These are phyloP conservation scores for Pseudomyrmex dendroicus DNA, from an alignment of 1,140 invertebrate species.

Conservation along the genomic window DNA sequence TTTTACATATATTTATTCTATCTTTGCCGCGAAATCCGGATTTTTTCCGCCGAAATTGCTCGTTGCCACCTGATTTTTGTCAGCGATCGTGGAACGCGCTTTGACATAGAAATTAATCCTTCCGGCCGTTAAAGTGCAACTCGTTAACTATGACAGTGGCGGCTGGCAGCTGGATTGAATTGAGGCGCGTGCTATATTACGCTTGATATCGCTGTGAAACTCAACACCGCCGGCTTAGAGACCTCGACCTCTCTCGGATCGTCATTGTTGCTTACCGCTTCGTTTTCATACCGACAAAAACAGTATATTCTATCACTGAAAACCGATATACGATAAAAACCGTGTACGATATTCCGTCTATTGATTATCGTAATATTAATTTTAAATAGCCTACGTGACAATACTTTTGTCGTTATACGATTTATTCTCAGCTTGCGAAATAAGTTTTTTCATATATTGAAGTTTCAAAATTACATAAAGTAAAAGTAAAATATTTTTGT, in stretches of 20 bases:
- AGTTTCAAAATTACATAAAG: neutral
- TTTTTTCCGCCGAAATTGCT: conserved; percentile 18
- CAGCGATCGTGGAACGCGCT: conserved; percentile 46
- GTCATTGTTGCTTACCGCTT: conserved; percentile 63
- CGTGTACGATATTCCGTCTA: conserved; percentile 16
- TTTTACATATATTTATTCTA: no score
- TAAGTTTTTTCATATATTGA: neutral
- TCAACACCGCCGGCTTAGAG: conserved; percentile 72
- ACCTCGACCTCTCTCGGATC: conserved; percentile 70
- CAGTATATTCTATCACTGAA: conserved; percentile 50
- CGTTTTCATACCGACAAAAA: conserved; percentile 53
- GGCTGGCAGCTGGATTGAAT: conserved; percentile 75
- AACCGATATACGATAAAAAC: conserved; percentile 31
- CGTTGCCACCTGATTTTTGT: conserved; percentile 60
- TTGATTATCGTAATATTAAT: neutral
- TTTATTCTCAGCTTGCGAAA: neutral
- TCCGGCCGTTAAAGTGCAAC: conserved; percentile 70
- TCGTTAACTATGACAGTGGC: conserved; percentile 66
- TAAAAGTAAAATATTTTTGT: neutral
- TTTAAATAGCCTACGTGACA: neutral
- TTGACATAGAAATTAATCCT: conserved; percentile 69
- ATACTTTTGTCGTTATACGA: neutral
- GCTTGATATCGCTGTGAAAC: conserved; percentile 75
- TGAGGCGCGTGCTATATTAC: conserved; percentile 78
- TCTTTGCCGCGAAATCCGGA: no score